These are phyloP conservation scores for Sialia sialis DNA, from an alignment of 2,113 vertebrate genomes.

Conservation along the genomic window DNA sequence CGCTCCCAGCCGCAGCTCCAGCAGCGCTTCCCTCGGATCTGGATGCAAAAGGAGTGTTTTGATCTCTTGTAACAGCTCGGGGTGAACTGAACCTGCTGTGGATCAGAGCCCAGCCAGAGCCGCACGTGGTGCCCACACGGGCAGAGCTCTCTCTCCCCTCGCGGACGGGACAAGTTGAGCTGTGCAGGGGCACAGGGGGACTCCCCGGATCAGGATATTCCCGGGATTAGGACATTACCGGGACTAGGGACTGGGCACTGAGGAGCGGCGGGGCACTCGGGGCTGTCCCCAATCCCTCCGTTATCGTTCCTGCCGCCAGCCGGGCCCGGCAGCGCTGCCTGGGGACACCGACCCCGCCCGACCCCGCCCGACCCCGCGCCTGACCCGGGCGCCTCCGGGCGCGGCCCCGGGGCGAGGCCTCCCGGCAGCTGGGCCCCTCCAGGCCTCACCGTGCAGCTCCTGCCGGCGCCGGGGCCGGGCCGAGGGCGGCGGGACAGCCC, in stretches of 20 bases:
- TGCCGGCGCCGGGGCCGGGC: neutral
- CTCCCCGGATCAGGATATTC: too few species aligned
- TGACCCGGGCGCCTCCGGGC: neutral
- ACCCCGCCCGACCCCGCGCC: neutral
- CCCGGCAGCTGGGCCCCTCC: neutral
- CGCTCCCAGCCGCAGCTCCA: neutral
- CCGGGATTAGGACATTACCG: too few species aligned
- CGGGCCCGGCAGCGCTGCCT: neutral
- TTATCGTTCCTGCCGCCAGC: neutral
- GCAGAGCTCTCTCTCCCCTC: too few species aligned
- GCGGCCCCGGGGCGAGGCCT: neutral
- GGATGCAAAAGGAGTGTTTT: neutral
- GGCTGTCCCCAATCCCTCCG: neutral
- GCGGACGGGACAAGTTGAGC: too few species aligned
- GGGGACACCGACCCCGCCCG: neutral
- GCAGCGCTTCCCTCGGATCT: rapidly evolving
- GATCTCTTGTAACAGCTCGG: neutral
- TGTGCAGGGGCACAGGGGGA: too few species aligned
- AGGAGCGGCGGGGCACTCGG: rapidly evolving
- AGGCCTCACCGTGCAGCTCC: neutral
- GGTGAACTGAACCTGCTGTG: rapidly evolving
- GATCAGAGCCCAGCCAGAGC: neutral
- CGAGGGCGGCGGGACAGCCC: neutral
- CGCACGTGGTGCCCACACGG: too few species aligned
- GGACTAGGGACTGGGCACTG: too few species aligned